Base-by-base conservation (phyloP, 2,888 invertebrate species). In the Sesia bembeciformis region DNA sequence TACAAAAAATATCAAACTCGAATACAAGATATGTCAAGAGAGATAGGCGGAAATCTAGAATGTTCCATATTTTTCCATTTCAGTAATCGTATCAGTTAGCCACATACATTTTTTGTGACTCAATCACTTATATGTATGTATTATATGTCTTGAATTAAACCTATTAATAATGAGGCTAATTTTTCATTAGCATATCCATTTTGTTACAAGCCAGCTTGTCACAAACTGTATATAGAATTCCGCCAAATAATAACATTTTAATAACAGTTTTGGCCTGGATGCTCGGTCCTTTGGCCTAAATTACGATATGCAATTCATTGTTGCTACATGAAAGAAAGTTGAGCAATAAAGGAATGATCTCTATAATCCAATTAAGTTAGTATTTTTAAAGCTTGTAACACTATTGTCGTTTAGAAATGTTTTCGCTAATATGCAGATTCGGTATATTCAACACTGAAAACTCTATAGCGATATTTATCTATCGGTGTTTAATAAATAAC, bases 401-500 rank as follows among this genome's bases (percentile, higher is more conserved):
- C 56, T 76, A 78, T 72, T 76, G 74, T 76, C 72, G 61, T 68
- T 59, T 63, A 60, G 53, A 42, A 53, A 54, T 40, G 57, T 51
- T 55, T 54, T 49, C 49, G 53, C 50, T 23, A 2, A 4, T 5
- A 6, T 60, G 40, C 52, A 53, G 67, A 80, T 74, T 62, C 59
- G 58, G 60, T 57, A 68, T 69, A 74, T 79, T 79, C 81, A 81
- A 72, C 74, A 60, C 64, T 78, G 65, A 74, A 74, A 77, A 78
- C 74, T 71, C 70, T 63, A 23, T 23, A 73, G 73, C 68, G 6
- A 46, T 46, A 8, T 46, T 46, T 43, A 46, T 78, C 81, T 85
- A 84, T 79, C 64, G 62, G 70, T 72, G 4, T 62, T 5, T 60
- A 57, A 67, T 59, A n/a, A 55, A 67, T 73, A 80, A 81, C 78